A percentile compares a stretch with the other conserved stretches of the same genome.
Conservation (phyloP, 2,797 vertebrate genomes). For the Mareca penelope region DNA sequence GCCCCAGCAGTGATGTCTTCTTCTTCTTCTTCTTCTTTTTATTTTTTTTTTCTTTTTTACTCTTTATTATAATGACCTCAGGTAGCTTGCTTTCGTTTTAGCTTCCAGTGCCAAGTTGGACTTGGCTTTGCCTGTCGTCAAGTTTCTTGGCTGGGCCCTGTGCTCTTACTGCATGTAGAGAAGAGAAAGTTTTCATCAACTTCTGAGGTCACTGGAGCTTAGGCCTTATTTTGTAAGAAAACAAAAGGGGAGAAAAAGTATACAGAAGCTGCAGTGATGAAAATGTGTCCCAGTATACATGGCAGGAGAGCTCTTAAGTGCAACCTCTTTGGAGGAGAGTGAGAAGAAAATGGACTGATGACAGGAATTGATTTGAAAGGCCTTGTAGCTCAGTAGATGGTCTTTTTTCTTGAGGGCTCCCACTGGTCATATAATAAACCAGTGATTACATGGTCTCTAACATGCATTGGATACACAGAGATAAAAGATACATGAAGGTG, state of each 20-base stretch:
- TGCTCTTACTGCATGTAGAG: background rate
- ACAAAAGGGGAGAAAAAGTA: background rate
- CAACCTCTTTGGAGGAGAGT: background rate
- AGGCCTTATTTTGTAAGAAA: constrained; percentile 30
- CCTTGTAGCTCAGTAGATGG: background rate
- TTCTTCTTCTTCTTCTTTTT: background rate
- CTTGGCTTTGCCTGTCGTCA: background rate
- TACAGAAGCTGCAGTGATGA: background rate
- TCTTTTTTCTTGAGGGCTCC: background rate
- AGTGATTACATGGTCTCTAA: background rate
- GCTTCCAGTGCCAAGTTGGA: background rate
- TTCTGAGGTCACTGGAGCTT: background rate
- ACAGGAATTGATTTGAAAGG: constrained; percentile 12
- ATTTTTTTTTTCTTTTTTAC: background rate
- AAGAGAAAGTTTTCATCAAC: background rate
- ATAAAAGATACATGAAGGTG: background rate
- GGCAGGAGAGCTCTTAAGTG: background rate
- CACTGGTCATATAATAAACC: background rate
- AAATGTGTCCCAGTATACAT: background rate
- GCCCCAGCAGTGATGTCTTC: background rate
- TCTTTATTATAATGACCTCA: background rate
- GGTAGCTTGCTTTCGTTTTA: background rate
- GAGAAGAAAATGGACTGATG: constrained; percentile 12
- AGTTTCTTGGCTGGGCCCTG: background rate
- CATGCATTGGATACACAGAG: background rate